Base-by-base conservation (phyloP, 1,140 invertebrate genomes). In the Hylaeus volcanicus region DNA sequence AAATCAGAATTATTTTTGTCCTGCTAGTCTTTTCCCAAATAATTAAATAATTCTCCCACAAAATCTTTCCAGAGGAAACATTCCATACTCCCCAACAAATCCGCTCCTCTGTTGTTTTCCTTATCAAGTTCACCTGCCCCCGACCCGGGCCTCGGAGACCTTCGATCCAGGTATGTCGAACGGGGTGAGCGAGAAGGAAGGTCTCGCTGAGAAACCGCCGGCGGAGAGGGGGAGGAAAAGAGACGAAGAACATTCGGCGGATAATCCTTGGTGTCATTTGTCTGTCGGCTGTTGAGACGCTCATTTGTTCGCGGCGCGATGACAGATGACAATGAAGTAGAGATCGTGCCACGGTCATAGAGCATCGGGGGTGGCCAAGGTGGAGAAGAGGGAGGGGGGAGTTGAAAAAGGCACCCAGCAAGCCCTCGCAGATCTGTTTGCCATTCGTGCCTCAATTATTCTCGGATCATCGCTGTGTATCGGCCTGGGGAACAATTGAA, bases 251-350 rank as follows among this genome's bases (percentile, higher is more conserved):
- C 81, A 84, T 89, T 89, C 84, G 86, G 68, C 76, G 87, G 91
- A 93, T 92, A 92, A 93, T 92, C 92, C 92, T 89, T 88, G 51
- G 85, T 89, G 87, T 90, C 85, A 91, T 91, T 90, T 92, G 90
- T 91, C 88, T 85, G 89, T 82, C 76, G 79, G 79, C 86, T 91
- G 89, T 89, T 90, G 87, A 90, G 89, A 89, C 87, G 86, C 74
- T 91, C 91, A 92, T 92, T 92, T 92, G 91, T 92, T 90, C 90
- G 85, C 81, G 77, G 90, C 81, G 89, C 89, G 91, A 93, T 92
- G 92, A 93, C 91, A 90, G 90, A 93, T 92, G 92, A 93, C 92
- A 93, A 93, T 93, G 89, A 91, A 92, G 89, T 89, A 90, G 89
- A 87, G 79, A 84, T 84, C 86, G 72, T 79, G 79, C 58, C 56